These are phyloP conservation scores for Drosophila greeni DNA, from an alignment of 2,888 invertebrate species.

Conservation along the genomic window DNA sequence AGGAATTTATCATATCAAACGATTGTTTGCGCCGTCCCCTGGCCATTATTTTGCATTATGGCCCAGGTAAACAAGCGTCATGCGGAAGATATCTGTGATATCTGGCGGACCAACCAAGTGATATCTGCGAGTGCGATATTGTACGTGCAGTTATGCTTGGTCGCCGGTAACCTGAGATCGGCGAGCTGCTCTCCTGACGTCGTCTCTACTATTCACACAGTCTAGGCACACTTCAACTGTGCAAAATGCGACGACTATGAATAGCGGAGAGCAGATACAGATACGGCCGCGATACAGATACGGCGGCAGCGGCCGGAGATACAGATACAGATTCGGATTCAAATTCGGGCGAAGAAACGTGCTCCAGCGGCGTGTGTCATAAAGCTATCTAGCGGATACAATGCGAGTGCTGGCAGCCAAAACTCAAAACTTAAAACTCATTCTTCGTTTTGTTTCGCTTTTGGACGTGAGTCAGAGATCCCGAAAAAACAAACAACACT, in stretches of 20 bases:
- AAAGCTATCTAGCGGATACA: conserved; percentile 59
- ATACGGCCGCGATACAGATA: conserved; percentile 18
- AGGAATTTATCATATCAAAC: conserved; percentile 29
- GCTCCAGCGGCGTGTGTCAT: conserved; percentile 64
- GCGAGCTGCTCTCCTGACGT: conserved; percentile 54
- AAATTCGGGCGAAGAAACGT: conserved; percentile 53
- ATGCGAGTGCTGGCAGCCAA: conserved; percentile 26
- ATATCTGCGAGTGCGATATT: conserved; percentile 40
- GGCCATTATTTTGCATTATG: conserved; percentile 12
- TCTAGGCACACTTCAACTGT: conserved; percentile 72
- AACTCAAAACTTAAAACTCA: conserved; percentile 23
- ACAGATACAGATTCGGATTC: conserved; percentile 45
- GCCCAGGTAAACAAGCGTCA: conserved; percentile 51
- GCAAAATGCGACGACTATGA: conserved; percentile 53
- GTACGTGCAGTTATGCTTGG: conserved; percentile 70
- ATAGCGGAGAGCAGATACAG: conserved; percentile 32
- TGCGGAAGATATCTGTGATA: conserved; percentile 54
- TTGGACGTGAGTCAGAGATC: conserved; percentile 62
- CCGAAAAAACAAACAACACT: conserved; percentile 33
- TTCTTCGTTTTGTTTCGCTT: conserved; percentile 35
- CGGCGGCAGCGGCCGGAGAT: conserved; percentile 34
- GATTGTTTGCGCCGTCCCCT: conserved; percentile 14
- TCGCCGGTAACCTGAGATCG: conserved; percentile 57
- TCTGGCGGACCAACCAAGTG: conserved; percentile 25
- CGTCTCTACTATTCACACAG: conserved; percentile 51